Percentiles rank a stretch among this genome's conserved stretches.
These are phyloP conservation scores for Cuculus canorus DNA, from an alignment of 2,797 vertebrate species.

Conservation along the genomic window DNA sequence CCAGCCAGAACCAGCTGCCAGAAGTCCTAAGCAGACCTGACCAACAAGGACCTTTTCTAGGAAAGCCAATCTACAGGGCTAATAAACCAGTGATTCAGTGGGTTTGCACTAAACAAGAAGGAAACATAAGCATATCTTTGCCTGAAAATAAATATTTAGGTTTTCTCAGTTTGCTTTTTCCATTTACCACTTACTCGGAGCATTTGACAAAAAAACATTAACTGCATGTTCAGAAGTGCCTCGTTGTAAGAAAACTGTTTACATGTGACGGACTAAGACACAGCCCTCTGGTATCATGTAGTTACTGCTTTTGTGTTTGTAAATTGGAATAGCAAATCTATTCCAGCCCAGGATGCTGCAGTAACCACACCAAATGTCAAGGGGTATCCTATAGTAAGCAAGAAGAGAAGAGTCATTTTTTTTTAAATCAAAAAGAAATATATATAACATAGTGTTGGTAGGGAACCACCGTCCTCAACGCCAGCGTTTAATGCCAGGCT, in stretches of 20 bases:
- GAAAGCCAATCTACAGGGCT: background rate
- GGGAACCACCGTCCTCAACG: background rate
- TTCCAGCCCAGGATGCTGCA: background rate
- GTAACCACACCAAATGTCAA: background rate
- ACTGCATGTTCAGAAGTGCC: background rate
- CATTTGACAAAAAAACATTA: background rate
- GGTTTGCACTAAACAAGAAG: background rate
- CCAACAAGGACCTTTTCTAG: background rate
- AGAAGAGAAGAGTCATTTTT: background rate
- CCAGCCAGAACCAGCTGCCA: background rate
- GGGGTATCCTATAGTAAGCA: background rate
- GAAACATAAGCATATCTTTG: background rate
- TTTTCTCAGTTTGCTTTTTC: slow-evolving; percentile 12
- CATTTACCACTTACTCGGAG: background rate
- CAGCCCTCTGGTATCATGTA: background rate
- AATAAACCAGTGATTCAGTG: background rate
- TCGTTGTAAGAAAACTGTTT: background rate
- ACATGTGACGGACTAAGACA: background rate
- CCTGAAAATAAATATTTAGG: slow-evolving; percentile 4
- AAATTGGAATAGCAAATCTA: background rate
- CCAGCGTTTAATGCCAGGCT: background rate
- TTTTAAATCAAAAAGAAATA: background rate
- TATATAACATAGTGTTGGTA: background rate
- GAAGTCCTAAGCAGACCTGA: background rate
- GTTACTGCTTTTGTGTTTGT: background rate